phyloP scores from a whole-genome alignment of 1,140 invertebrate genomes.

The Lepidurus couesii region DNA sequence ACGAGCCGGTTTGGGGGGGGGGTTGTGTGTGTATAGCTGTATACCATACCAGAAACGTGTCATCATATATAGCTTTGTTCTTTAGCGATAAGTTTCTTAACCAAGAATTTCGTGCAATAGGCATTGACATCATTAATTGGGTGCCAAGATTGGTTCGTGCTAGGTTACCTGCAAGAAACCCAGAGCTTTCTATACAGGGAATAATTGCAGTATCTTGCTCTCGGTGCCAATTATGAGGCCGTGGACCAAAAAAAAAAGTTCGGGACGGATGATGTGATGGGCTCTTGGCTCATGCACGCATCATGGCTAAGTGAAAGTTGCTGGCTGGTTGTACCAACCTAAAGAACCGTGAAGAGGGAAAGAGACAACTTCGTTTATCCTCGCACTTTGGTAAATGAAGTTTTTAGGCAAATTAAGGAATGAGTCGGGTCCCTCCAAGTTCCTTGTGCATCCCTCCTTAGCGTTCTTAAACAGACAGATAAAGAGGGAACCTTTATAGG shows the following conservation, averaged over 20 bases:
- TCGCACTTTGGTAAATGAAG: conserved; percentile 15
- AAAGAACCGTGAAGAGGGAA: conserved; percentile 1
- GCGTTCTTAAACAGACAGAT: background rate
- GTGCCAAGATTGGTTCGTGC: background rate
- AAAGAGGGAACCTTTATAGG: no score
- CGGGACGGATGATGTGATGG: background rate
- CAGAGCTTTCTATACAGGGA: background rate
- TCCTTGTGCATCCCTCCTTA: background rate
- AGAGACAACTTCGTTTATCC: conserved; percentile 20
- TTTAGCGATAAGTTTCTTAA: background rate
- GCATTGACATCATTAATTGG: background rate
- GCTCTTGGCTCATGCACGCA: background rate
- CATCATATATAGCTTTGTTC: background rate
- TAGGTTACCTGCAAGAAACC: conserved; percentile 8
- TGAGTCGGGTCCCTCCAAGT: background rate
- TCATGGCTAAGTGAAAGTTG: conserved; percentile 15
- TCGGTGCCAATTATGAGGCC: conserved; percentile 8
- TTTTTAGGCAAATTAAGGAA: conserved; percentile 22
- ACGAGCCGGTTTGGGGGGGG: no score
- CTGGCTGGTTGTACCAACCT: conserved; percentile 6
- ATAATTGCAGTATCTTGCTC: background rate
- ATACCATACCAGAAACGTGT: background rate
- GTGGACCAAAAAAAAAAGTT: background rate
- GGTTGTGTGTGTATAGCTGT: no score
- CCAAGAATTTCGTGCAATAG: background rate